These are phyloP conservation scores for Caenorhabditis imperialis DNA, from an alignment of 2,888 invertebrate species.

Conservation along the genomic window DNA sequence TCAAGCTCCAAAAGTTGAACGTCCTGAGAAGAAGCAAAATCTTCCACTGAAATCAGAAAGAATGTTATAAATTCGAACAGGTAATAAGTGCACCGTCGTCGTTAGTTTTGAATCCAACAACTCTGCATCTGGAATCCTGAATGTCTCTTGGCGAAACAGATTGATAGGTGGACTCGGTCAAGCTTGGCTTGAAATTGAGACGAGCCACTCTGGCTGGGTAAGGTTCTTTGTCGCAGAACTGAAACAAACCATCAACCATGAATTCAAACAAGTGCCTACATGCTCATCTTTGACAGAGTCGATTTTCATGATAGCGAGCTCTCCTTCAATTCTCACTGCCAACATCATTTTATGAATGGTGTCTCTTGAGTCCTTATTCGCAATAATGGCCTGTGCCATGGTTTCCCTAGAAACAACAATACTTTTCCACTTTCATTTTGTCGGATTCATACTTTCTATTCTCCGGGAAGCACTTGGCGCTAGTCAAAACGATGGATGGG, in stretches of 20 bases:
- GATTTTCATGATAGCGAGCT: slow-evolving; percentile 49
- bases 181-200: slow-evolving; percentile 43
- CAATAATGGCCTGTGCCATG: slow-evolving; percentile 32
- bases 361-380: background rate
- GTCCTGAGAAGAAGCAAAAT: slow-evolving; percentile 11
- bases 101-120: slow-evolving; percentile 48
- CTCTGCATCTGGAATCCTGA: slow-evolving; percentile 28
- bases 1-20: slow-evolving; percentile 36
- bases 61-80: background rate
- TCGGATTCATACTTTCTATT: slow-evolving; percentile 1
- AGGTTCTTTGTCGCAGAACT: slow-evolving; percentile 43
- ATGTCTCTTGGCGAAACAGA: slow-evolving; percentile 21
- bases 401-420: slow-evolving; percentile 8
- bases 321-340: slow-evolving; percentile 20
- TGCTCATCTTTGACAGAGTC: slow-evolving; percentile 18
- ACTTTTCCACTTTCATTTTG: background rate
- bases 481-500: slow-evolving; percentile 43
- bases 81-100: slow-evolving; percentile 29
- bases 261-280: background rate
- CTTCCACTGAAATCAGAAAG: slow-evolving; percentile 30
- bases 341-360: slow-evolving; percentile 42
- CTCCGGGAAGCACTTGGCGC: slow-evolving; percentile 45
- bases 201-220: slow-evolving; percentile 34
- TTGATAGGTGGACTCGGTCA: slow-evolving; percentile 29
- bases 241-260: background rate